These are phyloP conservation scores for Beris morrisii DNA, from an alignment of 2,888 invertebrate genomes.

Conservation along the genomic window DNA sequence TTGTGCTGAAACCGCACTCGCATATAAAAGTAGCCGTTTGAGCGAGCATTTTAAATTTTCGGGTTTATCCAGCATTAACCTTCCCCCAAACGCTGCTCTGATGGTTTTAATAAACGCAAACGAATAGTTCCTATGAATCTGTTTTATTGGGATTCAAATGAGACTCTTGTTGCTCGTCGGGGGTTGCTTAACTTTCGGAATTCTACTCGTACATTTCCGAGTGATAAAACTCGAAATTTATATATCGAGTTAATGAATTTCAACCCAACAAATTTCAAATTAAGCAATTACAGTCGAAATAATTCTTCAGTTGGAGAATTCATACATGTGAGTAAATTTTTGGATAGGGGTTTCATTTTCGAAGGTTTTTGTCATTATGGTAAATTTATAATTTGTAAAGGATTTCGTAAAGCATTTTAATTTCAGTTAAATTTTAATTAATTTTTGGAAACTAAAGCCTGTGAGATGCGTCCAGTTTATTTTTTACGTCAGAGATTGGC, in stretches of 20 bases:
- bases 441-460: too few species aligned
- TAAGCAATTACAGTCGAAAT: constrained; percentile 24
- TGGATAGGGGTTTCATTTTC: not conserved
- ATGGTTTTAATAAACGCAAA: constrained; percentile 37
- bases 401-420: too few species aligned
- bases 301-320: constrained; percentile 12
- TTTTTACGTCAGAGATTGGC: too few species aligned
- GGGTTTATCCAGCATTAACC: constrained; percentile 35
- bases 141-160: constrained; percentile 33
- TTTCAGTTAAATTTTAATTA: too few species aligned
- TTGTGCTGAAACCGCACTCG: constrained; percentile 20
- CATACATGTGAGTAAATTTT: constrained; percentile 14
- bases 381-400: too few species aligned
- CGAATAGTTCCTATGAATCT: constrained; percentile 34
- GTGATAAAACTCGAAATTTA: constrained; percentile 25
- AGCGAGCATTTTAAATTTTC: constrained; percentile 34
- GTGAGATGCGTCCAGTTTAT: too few species aligned
- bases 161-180: constrained; percentile 36
- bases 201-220: constrained; percentile 9
- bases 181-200: constrained; percentile 15
- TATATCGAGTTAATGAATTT: constrained; percentile 27
- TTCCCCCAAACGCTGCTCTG: constrained; percentile 8
- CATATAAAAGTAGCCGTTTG: constrained; percentile 15
- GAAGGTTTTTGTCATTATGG: constrained; percentile 4
- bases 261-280: constrained; percentile 28